Conservation (phyloP, 1,140 invertebrate genomes). For the Pseudomyrmex pallidus region DNA sequence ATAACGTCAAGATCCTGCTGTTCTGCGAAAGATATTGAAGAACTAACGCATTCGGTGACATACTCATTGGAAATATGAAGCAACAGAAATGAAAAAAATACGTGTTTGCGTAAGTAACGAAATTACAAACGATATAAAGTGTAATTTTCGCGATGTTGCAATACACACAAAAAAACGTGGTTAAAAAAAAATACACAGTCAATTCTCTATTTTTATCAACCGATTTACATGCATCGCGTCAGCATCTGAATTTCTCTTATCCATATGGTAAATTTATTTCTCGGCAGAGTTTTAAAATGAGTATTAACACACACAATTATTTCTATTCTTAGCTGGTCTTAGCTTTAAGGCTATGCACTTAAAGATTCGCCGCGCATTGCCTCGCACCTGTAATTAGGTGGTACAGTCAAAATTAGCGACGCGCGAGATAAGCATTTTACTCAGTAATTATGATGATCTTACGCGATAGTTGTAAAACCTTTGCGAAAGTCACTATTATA, state of each 20-base stretch:
- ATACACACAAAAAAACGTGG: neutral
- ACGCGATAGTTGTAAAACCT: conserved; percentile 3
- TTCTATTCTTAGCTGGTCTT: conserved; percentile 34
- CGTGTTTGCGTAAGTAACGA: no score
- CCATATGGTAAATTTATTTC: no score
- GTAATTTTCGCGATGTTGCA: neutral
- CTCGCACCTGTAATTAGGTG: conserved; percentile 15
- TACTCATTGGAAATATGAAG: conserved; percentile 8
- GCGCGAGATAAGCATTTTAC: conserved; percentile 23
- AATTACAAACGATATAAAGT: conserved; percentile 13
- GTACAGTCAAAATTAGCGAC: conserved; percentile 9
- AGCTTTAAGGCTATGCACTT: neutral
- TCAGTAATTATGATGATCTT: conserved; percentile 30
- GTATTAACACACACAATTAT: neutral
- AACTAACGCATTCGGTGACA: neutral
- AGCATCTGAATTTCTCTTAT: no score
- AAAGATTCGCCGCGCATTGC: conserved; percentile 36
- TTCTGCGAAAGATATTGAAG: neutral
- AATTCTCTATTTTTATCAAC: neutral
- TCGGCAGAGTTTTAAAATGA: neutral
- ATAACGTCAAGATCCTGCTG: conserved; percentile 10
- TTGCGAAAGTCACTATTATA: conserved; percentile 1
- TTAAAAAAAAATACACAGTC: no score
- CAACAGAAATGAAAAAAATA: neutral
- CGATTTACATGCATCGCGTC: neutral